phyloP scores from a whole-genome alignment of 2,113 vertebrate species.

The Phocoena sinus region DNA sequence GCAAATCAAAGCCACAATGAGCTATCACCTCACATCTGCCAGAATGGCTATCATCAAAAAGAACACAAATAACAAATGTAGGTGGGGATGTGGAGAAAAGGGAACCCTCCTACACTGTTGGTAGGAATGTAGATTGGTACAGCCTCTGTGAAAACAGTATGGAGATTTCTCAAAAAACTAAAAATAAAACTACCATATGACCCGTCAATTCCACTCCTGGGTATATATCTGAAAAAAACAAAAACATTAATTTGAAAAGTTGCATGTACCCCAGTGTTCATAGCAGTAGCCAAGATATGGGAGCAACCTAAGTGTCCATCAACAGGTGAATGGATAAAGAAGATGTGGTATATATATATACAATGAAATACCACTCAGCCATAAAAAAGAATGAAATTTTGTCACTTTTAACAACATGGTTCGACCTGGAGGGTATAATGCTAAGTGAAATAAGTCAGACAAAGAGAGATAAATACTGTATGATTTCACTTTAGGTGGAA shows the following conservation, averaged over 20 bases:
- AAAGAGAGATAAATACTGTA: background rate
- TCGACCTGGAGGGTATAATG: background rate
- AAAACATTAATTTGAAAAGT: background rate
- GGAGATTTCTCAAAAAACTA: background rate
- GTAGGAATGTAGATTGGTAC: background rate
- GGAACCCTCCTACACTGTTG: background rate
- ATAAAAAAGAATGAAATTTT: background rate
- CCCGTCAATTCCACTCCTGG: background rate
- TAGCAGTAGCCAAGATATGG: background rate
- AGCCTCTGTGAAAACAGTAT: background rate
- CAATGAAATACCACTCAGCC: background rate
- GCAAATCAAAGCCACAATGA: background rate
- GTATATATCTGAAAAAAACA: background rate
- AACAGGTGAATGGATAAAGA: background rate
- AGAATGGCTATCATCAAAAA: background rate
- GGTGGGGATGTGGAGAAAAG: background rate
- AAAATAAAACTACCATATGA: background rate
- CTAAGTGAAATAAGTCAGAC: background rate
- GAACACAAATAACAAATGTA: background rate
- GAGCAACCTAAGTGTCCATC: background rate
- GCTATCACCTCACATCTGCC: background rate
- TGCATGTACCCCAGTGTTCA: background rate
- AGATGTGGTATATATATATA: no score
- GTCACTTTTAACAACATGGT: background rate
- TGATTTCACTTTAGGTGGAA: background rate